Percentiles rank a stretch among this genome's conserved stretches.
phyloP scores from a whole-genome alignment of 2,888 invertebrate species.

The Tetrapedia diversipes region DNA sequence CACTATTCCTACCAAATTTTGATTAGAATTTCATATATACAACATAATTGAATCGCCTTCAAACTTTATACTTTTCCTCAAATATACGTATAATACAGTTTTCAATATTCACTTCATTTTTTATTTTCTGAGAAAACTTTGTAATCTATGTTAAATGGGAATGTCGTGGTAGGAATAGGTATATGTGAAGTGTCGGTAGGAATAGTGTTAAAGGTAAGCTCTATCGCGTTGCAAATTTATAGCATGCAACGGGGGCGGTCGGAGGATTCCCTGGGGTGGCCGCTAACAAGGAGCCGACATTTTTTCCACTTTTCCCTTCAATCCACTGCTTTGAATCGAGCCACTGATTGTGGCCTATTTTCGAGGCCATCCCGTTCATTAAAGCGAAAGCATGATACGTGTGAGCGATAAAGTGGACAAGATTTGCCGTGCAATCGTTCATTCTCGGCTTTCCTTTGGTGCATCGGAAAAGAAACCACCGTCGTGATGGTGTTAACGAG shows the following conservation, averaged over 20 bases:
- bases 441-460: neutral
- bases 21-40: too few relatives aligned
- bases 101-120: too few relatives aligned
- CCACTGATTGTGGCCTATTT: conserved; percentile 34
- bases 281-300: conserved; percentile 22
- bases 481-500: neutral
- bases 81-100: too few relatives aligned
- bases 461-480: neutral
- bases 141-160: too few relatives aligned
- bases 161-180: too few relatives aligned
- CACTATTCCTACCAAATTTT: too few relatives aligned
- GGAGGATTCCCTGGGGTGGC: conserved; percentile 1
- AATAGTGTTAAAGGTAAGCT: conserved; percentile 11
- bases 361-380: neutral
- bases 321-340: conserved; percentile 30
- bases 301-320: conserved; percentile 24
- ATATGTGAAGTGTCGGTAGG: too few relatives aligned
- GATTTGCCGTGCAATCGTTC: neutral
- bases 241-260: neutral
- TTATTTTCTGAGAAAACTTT: too few relatives aligned
- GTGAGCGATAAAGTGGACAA: neutral
- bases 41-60: too few relatives aligned
- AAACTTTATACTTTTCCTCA: too few relatives aligned
- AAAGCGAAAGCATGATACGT: neutral
- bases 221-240: conserved; percentile 39